Evolutionary conservation across 1,140 invertebrate genomes (phyloP).

Genomic region (Drosophila grimshawi): DNA sequence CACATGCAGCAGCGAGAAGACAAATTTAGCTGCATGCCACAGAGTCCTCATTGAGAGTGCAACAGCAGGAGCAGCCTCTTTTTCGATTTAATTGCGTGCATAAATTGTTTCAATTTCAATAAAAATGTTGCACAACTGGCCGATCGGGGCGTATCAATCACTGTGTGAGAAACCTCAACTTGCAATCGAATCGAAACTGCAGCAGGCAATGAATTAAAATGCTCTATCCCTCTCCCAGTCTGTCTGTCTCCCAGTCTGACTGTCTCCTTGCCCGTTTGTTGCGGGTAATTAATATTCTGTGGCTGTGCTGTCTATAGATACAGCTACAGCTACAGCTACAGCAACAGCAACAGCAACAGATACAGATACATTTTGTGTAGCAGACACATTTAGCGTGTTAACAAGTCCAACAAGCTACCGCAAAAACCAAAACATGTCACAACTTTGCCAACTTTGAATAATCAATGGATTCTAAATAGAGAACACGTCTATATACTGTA

Average conservation of each 20-base stretch:
- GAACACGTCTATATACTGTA: background rate
- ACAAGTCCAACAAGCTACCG: constrained; percentile 35
- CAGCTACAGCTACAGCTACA: constrained; percentile 17
- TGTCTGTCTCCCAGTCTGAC: too few species aligned
- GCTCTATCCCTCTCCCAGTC: background rate
- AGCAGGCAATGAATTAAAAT: constrained; percentile 39
- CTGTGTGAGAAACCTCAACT: constrained; percentile 61
- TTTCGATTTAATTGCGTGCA: constrained; percentile 77
- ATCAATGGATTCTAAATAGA: constrained; percentile 66
- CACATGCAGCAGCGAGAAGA: constrained; percentile 64
- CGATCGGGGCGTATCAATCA: constrained; percentile 66
- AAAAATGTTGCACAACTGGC: constrained; percentile 72
- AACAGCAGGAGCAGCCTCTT: constrained; percentile 37
- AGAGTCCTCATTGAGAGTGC: constrained; percentile 48
- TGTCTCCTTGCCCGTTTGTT: constrained; percentile 34
- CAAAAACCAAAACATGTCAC: constrained; percentile 37
- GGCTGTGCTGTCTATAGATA: constrained; percentile 43
- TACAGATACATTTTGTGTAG: constrained; percentile 45
- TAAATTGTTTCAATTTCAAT: constrained; percentile 81
- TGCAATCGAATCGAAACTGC: constrained; percentile 6
- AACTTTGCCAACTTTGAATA: constrained; percentile 69
- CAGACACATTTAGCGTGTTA: constrained; percentile 46
- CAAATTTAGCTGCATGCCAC: constrained; percentile 79
- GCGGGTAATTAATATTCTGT: constrained; percentile 76
- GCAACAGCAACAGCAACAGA: background rate